phyloP scores from a whole-genome alignment of 2,888 invertebrate species.

The Syritta pipiens region DNA sequence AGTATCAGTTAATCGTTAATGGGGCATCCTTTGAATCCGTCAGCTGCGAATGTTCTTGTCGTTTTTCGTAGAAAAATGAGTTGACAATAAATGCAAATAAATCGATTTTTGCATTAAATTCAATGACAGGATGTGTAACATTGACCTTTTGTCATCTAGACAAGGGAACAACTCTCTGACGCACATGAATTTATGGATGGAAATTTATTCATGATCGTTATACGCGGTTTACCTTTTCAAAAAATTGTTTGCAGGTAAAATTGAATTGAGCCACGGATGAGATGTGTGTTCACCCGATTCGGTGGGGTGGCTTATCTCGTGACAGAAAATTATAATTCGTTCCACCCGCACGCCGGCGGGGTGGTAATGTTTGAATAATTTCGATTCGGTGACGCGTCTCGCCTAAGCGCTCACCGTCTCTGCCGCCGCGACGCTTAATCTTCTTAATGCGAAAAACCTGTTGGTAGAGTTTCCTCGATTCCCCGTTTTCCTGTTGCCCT shows the following conservation, averaged over 20 bases:
- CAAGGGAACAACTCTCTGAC: slow-evolving; percentile 2
- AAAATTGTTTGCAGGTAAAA: slow-evolving; percentile 16
- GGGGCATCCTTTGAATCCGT: slow-evolving; percentile 18
- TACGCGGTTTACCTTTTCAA: slow-evolving; percentile 17
- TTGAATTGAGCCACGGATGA: slow-evolving; percentile 35
- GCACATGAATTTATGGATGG: slow-evolving; percentile 32
- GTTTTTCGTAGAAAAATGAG: neutral
- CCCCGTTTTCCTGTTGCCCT: neutral
- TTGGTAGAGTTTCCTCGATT: slow-evolving; percentile 4
- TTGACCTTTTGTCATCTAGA: slow-evolving; percentile 17
- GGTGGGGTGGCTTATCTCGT: neutral
- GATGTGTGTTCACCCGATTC: slow-evolving; percentile 4
- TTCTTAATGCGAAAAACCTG: slow-evolving; percentile 22
- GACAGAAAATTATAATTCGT: slow-evolving; percentile 36
- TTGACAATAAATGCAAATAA: slow-evolving; percentile 4
- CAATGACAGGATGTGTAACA: slow-evolving; percentile 5
- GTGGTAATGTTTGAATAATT: slow-evolving; percentile 38
- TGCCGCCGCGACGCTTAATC: neutral
- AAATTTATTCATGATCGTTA: slow-evolving; percentile 59
- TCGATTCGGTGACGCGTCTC: slow-evolving; percentile 12
- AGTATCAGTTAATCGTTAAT: slow-evolving; percentile 30
- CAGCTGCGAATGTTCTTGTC: neutral
- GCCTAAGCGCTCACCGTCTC: neutral
- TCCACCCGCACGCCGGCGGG: neutral
- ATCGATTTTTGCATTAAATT: slow-evolving; percentile 26